phyloP scores from a whole-genome alignment of 2,888 invertebrate genomes.

The Mongoloraphidia duomilia region DNA sequence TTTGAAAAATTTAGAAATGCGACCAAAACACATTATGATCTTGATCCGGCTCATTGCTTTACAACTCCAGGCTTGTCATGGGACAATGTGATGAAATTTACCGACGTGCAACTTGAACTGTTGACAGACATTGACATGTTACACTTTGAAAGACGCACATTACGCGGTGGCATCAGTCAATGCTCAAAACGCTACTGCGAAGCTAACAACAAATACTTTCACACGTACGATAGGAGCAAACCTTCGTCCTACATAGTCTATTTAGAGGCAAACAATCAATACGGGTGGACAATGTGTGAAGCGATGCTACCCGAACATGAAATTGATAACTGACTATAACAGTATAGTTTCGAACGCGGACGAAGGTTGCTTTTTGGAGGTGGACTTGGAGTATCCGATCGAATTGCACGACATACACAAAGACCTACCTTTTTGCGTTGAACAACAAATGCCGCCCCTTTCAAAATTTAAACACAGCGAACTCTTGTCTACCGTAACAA shows the following conservation, averaged over 20 bases:
- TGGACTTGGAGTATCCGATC: conserved; percentile 15
- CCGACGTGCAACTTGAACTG: conserved; percentile 15
- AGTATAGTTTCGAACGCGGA: not conserved
- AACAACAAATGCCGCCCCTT: conserved; percentile 11
- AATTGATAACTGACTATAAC: not conserved
- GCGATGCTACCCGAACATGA: not conserved
- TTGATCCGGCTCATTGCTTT: conserved; percentile 19
- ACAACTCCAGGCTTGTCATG: conserved; percentile 18
- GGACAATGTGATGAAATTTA: conserved; percentile 19
- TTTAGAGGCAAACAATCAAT: conserved; percentile 3
- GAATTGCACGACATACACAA: conserved; percentile 18
- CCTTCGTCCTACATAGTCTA: not conserved
- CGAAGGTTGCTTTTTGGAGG: conserved; percentile 21
- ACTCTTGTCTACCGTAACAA: conserved; percentile 15
- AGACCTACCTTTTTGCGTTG: conserved; percentile 20
- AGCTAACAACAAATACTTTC: conserved; percentile 2
- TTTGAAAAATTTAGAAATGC: conserved; percentile 19
- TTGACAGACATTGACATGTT: conserved; percentile 18
- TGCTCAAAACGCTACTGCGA: conserved; percentile 14
- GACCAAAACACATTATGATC: conserved; percentile 13
- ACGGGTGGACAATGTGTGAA: conserved; percentile 9
- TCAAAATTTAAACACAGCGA: conserved; percentile 10
- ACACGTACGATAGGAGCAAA: not conserved
- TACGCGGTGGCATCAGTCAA: conserved; percentile 19
- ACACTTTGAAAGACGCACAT: conserved; percentile 15